Evolutionary conservation across 1,140 invertebrate genomes (phyloP).

Genomic region (Leptopilina boulardi): DNA sequence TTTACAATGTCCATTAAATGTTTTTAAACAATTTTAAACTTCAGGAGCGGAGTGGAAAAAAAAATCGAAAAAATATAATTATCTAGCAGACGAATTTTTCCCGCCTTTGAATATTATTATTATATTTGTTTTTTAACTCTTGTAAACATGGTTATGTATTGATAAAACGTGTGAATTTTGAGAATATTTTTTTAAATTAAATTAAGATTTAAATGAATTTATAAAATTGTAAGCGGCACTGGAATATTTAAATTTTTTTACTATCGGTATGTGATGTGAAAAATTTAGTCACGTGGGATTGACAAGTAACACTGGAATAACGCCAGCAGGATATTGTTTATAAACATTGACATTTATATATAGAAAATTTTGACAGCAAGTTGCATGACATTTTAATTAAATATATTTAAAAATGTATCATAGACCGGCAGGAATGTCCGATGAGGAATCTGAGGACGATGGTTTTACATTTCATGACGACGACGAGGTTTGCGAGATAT

Average conservation of each 20-base stretch:
- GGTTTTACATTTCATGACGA: constrained; percentile 36
- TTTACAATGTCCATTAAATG: not conserved
- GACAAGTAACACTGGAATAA: constrained; percentile 5
- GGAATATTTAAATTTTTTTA: not conserved
- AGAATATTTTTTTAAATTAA: not conserved
- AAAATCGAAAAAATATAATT: constrained; percentile 2
- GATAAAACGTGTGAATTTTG: not conserved
- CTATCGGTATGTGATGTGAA: not conserved
- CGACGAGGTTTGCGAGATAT: constrained; percentile 35
- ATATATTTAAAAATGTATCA: constrained; percentile 35
- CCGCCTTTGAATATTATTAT: not conserved
- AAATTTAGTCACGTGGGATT: constrained; percentile 7
- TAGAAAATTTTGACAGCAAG: constrained; percentile 34
- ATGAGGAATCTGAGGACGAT: constrained; percentile 44
- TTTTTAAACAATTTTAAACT: not conserved
- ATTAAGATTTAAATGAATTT: not conserved
- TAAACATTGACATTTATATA: not conserved
- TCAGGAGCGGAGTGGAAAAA: not conserved
- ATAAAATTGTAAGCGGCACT: not conserved
- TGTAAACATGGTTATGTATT: not conserved
- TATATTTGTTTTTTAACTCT: not conserved
- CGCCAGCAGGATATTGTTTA: constrained; percentile 22
- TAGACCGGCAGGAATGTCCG: constrained; percentile 51
- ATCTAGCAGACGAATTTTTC: not conserved
- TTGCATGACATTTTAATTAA: constrained; percentile 17